Evolutionary conservation across 2,888 invertebrate species (phyloP), one percentile per base, ranked within the genome.

Genomic region (Harmothoe impar): DNA sequence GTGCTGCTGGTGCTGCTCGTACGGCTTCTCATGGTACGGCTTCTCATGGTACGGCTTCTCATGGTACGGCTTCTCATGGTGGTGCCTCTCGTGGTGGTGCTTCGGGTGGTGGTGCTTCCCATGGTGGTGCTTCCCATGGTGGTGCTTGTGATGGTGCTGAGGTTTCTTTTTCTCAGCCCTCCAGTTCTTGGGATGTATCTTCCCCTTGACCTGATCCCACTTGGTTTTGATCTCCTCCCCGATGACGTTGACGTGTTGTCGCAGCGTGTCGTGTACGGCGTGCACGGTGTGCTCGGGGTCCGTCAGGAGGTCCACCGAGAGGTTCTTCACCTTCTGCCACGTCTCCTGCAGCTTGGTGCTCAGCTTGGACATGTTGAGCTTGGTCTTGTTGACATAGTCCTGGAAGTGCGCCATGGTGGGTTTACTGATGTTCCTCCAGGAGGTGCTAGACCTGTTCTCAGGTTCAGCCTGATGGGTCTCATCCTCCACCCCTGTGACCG

Each of bases 261-360:
- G 31, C 15, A 91, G 68, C 68, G 52, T 31, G 23, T 89, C 89
- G 23, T 84, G 25, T 12, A 90, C 90, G 0, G 1, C 31, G 20
- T 84, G 3, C 23, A 90, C 29, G 31, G 51, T 90, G 15, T 78
- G 29, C 68, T 89, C 90, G 31, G 52, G 78, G 72, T 89, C 89
- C 12, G 25, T n/a, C 17, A 91, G 52, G n/a, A 91, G 89, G 15
- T 78, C 51, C 23, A n/a, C 54, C 25, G 91, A 89, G 12, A 91
- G 33, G 72, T 91, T 89, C 51, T 89, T 89, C 54, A 90, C 86
- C 43, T 88, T 78, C 23, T 90, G 72, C 91, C 91, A 90, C 15
- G 91, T 92, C 23, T 85, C 35, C 35, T 90, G 72, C 33, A 92
- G 77, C 31, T 89, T 91, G 33, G 90, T n/a, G 29, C 62, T 91